Evolutionary conservation across 2,797 vertebrate genomes (phyloP).

Genomic region (Rhinichthys osculus): DNA sequence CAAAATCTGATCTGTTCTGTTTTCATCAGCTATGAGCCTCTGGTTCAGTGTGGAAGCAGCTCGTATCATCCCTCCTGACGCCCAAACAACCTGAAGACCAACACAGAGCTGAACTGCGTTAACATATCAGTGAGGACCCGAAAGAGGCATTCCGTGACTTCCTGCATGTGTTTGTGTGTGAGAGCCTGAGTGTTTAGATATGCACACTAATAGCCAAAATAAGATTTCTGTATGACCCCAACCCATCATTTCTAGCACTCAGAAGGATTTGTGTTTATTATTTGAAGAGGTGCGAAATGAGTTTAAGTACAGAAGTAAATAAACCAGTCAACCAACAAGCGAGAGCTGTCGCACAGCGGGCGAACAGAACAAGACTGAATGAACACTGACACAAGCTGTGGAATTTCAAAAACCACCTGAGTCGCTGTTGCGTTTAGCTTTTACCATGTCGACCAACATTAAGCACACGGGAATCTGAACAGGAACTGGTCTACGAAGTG

Average conservation of each 20-base stretch:
- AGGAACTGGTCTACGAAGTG: constrained; percentile 47
- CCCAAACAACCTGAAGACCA: constrained; percentile 34
- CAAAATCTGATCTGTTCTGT: constrained; percentile 14
- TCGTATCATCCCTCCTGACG: background rate
- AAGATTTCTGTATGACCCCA: constrained; percentile 49
- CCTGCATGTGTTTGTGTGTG: constrained; percentile 41
- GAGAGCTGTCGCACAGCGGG: constrained; percentile 32
- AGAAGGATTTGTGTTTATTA: constrained; percentile 66
- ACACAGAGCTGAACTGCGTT: constrained; percentile 39
- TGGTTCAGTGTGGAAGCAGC: constrained; percentile 25
- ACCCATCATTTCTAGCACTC: constrained; percentile 71
- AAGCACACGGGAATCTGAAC: constrained; percentile 58
- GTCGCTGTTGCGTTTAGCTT: constrained; percentile 29
- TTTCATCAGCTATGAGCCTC: constrained; percentile 57
- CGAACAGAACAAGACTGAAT: constrained; percentile 43
- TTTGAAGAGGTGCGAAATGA: constrained; percentile 36
- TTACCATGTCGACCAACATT: constrained; percentile 51
- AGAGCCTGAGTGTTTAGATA: constrained; percentile 52
- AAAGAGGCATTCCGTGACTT: constrained; percentile 72
- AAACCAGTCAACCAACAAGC: constrained; percentile 27
- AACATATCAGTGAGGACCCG: constrained; percentile 26
- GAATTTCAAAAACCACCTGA: constrained; percentile 26
- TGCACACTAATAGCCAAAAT: constrained; percentile 48
- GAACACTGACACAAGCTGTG: constrained; percentile 25
- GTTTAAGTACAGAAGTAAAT: background rate